phyloP scores from a whole-genome alignment of 2,113 vertebrate genomes.

The Notarius quadriscutis region DNA sequence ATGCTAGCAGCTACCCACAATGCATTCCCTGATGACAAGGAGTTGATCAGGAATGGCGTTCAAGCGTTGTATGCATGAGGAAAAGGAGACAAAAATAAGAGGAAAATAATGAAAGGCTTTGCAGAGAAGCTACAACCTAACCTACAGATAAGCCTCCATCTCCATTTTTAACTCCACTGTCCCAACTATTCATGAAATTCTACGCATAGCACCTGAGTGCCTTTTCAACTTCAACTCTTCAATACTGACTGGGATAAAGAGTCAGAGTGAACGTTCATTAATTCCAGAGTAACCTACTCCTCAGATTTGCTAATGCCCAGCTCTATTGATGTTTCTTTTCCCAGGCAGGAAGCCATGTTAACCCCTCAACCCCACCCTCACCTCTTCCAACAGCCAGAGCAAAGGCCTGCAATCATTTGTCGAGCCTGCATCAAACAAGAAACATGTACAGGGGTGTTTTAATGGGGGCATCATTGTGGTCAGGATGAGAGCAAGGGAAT shows the following conservation, averaged over 20 bases:
- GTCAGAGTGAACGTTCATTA: conserved; percentile 68
- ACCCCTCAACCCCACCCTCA: conserved; percentile 53
- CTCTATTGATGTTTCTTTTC: conserved; percentile 67
- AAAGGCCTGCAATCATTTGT: conserved; percentile 32
- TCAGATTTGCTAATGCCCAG: conserved; percentile 57
- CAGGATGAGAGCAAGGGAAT: conserved; percentile 32
- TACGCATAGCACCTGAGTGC: conserved; percentile 50
- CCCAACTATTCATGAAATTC: conserved; percentile 17
- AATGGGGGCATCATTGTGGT: conserved; percentile 36
- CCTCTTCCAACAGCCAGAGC: conserved; percentile 39
- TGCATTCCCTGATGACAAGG: not conserved
- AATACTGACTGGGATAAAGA: conserved; percentile 64
- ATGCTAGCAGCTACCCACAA: not conserved
- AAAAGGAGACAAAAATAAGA: conserved; percentile 35
- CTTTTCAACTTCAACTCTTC: conserved; percentile 65
- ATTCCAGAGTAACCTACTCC: conserved; percentile 64
- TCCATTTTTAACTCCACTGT: conserved; percentile 45
- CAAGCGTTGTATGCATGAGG: conserved; percentile 15
- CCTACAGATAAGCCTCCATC: conserved; percentile 59
- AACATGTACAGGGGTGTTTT: conserved; percentile 35
- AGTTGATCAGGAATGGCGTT: not conserved
- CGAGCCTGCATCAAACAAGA: conserved; percentile 20
- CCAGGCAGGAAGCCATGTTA: conserved; percentile 59
- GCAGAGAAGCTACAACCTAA: conserved; percentile 57
- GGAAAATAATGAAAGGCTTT: conserved; percentile 47